phyloP scores from a whole-genome alignment of 2,113 vertebrate species.

The Callipepla californica region DNA sequence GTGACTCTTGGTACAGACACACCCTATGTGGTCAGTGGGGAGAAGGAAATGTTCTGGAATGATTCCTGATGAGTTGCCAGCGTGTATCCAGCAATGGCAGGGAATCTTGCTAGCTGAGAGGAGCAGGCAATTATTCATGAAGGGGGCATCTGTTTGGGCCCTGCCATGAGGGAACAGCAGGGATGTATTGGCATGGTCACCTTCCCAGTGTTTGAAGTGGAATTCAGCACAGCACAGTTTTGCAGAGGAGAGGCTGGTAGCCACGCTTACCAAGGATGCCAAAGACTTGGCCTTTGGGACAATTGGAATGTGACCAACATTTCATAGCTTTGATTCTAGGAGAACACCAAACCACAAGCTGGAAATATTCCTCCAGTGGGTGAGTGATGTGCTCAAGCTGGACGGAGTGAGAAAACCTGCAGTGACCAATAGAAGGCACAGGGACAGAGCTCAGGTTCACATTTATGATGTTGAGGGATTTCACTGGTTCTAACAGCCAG shows the following conservation, averaged over 20 bases:
- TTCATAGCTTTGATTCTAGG: background rate
- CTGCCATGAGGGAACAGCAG: background rate
- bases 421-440: background rate
- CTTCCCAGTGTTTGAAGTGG: background rate
- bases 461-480: background rate
- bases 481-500: background rate
- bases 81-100: fast-evolving
- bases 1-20: background rate
- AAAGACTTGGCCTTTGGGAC: background rate
- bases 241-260: background rate
- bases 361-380: background rate
- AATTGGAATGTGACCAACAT: background rate
- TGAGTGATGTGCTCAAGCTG: background rate
- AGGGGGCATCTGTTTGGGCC: background rate
- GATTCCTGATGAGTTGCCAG: background rate
- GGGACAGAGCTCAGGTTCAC: background rate
- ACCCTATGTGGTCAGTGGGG: background rate
- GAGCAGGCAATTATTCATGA: background rate
- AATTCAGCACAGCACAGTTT: background rate
- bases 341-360: background rate
- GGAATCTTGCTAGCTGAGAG: background rate
- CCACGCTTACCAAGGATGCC: background rate
- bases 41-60: background rate
- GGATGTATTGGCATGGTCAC: background rate
- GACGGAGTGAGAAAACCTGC: background rate